Percentiles rank a stretch among this genome's conserved stretches.
Conservation (phyloP, 2,888 invertebrate species). For the Congeria kusceri region DNA sequence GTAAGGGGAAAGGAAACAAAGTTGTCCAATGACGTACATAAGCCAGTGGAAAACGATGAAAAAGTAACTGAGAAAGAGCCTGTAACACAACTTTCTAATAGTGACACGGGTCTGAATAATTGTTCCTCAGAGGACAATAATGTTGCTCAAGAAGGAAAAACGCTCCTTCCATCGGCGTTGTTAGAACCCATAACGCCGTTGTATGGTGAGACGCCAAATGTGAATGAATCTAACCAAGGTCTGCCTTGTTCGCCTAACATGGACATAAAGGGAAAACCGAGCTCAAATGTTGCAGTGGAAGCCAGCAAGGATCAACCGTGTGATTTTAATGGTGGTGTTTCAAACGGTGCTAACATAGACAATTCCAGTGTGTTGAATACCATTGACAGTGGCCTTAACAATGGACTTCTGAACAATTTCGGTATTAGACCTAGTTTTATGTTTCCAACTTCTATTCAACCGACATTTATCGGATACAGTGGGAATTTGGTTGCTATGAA, state of each 20-base stretch:
- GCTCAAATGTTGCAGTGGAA: conserved; percentile 11
- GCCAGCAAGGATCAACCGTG: conserved; percentile 19
- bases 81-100: too few relatives aligned
- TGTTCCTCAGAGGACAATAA: too few relatives aligned
- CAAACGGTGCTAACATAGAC: neutral
- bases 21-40: too few relatives aligned
- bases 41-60: too few relatives aligned
- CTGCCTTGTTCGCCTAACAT: conserved; percentile 51
- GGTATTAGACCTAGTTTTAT: conserved; percentile 16
- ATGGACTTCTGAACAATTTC: conserved; percentile 11
- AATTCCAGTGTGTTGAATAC: neutral
- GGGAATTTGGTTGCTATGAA: conserved; percentile 5
- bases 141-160: too few relatives aligned
- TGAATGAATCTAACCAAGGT: conserved; percentile 52
- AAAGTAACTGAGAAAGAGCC: too few relatives aligned
- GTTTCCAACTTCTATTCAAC: conserved; percentile 1
- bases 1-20: too few relatives aligned
- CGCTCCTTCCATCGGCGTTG: neutral
- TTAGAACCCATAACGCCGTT: conserved; percentile 48
- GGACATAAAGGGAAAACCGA: conserved; percentile 42
- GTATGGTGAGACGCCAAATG: conserved; percentile 60
- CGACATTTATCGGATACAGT: neutral
- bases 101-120: too few relatives aligned
- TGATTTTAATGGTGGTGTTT: conserved; percentile 31
- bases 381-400: conserved; percentile 2